These are phyloP conservation scores for Brachynemurus nebulosus DNA, from an alignment of 2,888 invertebrate species.

Conservation along the genomic window DNA sequence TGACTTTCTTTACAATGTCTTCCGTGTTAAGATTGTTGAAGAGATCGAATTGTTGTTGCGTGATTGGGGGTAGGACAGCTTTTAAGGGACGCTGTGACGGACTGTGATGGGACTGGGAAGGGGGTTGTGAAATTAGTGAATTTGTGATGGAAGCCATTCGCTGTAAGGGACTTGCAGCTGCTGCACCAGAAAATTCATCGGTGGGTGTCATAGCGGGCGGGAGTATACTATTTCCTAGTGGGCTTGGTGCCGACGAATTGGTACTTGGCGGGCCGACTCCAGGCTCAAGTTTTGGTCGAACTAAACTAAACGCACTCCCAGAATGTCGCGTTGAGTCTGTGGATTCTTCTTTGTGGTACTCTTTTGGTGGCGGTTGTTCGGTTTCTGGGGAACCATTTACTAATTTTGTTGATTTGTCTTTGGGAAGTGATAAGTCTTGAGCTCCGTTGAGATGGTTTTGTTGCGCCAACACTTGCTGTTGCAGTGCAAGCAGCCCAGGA, in stretches of 20 bases:
- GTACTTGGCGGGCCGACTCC: slow-evolving; percentile 48
- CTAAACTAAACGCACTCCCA: slow-evolving; percentile 75
- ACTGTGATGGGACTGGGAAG: slow-evolving; percentile 71
- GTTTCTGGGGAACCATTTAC: slow-evolving; percentile 46
- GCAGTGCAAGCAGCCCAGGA: slow-evolving; percentile 55
- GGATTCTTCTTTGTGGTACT: slow-evolving; percentile 39
- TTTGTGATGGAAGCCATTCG: slow-evolving; percentile 98
- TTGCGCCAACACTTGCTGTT: slow-evolving; percentile 49
- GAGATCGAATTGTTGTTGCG: slow-evolving; percentile 97
- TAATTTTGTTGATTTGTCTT: slow-evolving; percentile 51
- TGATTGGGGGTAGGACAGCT: slow-evolving; percentile 94
- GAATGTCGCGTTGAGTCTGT: slow-evolving; percentile 60
- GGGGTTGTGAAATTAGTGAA: slow-evolving; percentile 83
- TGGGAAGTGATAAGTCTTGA: slow-evolving; percentile 77
- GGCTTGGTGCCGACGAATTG: slow-evolving; percentile 71
- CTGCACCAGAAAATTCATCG: slow-evolving; percentile 64
- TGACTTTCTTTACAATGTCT: slow-evolving; percentile 92
- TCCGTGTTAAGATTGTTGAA: slow-evolving; percentile 97
- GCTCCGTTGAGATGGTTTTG: slow-evolving; percentile 32
- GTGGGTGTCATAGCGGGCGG: slow-evolving; percentile 71
- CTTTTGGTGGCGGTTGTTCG: background rate
- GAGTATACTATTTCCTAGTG: slow-evolving; percentile 70
- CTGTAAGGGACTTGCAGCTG: slow-evolving; percentile 87
- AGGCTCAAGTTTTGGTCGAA: slow-evolving; percentile 74
- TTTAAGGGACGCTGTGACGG: slow-evolving; percentile 80